Base-by-base conservation (phyloP, 1,140 invertebrate genomes). In the Arion vulgaris region DNA sequence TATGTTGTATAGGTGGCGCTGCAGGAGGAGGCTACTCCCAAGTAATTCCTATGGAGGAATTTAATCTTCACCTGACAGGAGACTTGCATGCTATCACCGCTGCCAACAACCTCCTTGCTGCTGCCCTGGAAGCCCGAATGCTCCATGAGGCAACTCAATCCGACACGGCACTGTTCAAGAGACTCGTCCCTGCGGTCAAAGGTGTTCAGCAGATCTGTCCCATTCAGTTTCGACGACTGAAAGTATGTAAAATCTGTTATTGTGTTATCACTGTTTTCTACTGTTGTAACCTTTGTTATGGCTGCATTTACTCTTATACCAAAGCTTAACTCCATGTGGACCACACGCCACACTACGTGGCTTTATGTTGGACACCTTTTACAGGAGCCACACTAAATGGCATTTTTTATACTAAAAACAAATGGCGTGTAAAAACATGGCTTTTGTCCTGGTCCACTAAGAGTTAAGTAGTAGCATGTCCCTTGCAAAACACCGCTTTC, bases 21-120 rank as follows among this genome's bases (percentile, higher is more conserved):
- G 97, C 98, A 80, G 98, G 97, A 28, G 98, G 98, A 83, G 98
- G 98, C 34, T 99, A 99, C 92, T 94, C 95, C 26, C 94, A 97
- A 94, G 97, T 99, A 0, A 99, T 99, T 87, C 98, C 99, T 0
- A 99, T 99, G 99, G 98, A 99, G 93, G 99, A 99, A 88, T 99
- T 99, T 91, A 99, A 99, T 93, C 94, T 99, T 17, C 99, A 99
- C 92, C 93, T 99, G 72, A 99, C 98, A 13, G 99, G 98, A 28
- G 99, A 99, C 90, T 99, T 99, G 85, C 99, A 99, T 92, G 98
- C 98, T 0, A 96, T 99, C 7, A 96, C 96, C 0, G 98, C 98
- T 7, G 98, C 99, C 13, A 99, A 99, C 92, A 99, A 99, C 93
- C 93, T 99, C 11, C 92, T 99, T 0, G 98, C 98, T 32, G 98